Conservation (phyloP, 2,797 vertebrate genomes). For the Bradypodion pumilum region DNA sequence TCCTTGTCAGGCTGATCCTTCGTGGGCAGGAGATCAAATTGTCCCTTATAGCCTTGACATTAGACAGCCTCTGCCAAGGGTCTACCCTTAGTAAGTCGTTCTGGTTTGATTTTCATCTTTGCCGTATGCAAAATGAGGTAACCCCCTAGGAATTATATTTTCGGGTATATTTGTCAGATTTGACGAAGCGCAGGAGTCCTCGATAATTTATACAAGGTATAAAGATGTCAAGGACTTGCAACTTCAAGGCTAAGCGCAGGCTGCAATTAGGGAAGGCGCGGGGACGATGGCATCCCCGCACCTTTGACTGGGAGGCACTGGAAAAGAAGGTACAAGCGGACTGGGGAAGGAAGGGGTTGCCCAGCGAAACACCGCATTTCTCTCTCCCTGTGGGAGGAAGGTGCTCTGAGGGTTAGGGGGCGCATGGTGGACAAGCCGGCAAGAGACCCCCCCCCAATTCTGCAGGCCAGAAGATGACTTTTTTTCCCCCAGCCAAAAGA, state of each 20-base stretch:
- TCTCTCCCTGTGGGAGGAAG: not conserved
- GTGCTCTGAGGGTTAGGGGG: not conserved
- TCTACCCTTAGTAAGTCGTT: constrained; percentile 3
- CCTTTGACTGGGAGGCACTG: constrained; percentile 8
- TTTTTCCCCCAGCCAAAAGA: no score
- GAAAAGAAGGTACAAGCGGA: not conserved
- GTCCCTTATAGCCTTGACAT: constrained; percentile 36
- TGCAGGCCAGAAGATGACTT: not conserved
- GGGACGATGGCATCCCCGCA: constrained; percentile 14
- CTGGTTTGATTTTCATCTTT: constrained; percentile 45
- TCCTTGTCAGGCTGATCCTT: constrained; percentile 50
- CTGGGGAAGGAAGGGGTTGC: no score
- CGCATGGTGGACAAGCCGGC: not conserved
- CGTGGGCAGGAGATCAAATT: constrained; percentile 39
- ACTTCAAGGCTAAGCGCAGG: constrained; percentile 56
- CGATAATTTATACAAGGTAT: constrained; percentile 70
- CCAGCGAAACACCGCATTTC: no score
- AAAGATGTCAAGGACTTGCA: constrained; percentile 68
- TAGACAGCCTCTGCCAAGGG: constrained; percentile 16
- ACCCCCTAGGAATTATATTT: constrained; percentile 71
- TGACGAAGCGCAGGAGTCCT: constrained; percentile 74
- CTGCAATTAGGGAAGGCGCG: constrained; percentile 42
- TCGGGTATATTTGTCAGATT: constrained; percentile 71
- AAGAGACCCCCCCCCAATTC: not conserved
- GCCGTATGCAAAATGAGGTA: constrained; percentile 62